These are phyloP conservation scores for Lota lota DNA, from an alignment of 2,113 vertebrate genomes.

Conservation along the genomic window DNA sequence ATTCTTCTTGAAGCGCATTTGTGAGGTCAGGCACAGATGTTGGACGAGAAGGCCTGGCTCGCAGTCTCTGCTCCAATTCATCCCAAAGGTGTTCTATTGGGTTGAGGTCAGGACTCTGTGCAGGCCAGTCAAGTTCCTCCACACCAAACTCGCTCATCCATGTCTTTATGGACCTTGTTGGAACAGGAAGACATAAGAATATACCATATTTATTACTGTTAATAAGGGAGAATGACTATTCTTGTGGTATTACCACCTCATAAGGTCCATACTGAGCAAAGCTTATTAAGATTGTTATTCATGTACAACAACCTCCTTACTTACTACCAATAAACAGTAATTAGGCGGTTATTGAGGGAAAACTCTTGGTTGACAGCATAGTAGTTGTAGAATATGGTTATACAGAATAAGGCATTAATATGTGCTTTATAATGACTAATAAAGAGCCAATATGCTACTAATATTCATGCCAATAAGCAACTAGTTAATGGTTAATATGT, in stretches of 20 bases:
- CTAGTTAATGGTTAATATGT: neutral
- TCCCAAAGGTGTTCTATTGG: too few relatives aligned
- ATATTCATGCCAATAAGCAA: neutral
- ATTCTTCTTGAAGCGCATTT: too few relatives aligned
- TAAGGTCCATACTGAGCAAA: constrained; percentile 1
- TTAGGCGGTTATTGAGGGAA: neutral
- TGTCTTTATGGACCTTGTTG: too few relatives aligned
- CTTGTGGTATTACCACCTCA: neutral
- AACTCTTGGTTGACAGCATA: too few relatives aligned
- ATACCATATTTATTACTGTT: neutral
- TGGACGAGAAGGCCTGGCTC: too few relatives aligned
- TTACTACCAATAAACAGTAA: neutral
- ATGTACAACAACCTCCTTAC: neutral
- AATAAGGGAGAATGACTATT: neutral
- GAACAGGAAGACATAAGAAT: neutral
- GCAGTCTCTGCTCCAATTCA: too few relatives aligned
- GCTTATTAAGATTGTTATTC: neutral
- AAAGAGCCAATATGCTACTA: too few relatives aligned
- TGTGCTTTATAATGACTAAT: neutral
- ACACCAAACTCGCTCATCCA: too few relatives aligned
- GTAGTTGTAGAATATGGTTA: neutral
- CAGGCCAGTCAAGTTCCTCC: too few relatives aligned
- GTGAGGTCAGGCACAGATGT: too few relatives aligned
- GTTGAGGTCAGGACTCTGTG: too few relatives aligned
- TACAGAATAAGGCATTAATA: neutral